Evolutionary conservation across 2,797 vertebrate genomes (phyloP).

Genomic region (Melopsittacus undulatus): DNA sequence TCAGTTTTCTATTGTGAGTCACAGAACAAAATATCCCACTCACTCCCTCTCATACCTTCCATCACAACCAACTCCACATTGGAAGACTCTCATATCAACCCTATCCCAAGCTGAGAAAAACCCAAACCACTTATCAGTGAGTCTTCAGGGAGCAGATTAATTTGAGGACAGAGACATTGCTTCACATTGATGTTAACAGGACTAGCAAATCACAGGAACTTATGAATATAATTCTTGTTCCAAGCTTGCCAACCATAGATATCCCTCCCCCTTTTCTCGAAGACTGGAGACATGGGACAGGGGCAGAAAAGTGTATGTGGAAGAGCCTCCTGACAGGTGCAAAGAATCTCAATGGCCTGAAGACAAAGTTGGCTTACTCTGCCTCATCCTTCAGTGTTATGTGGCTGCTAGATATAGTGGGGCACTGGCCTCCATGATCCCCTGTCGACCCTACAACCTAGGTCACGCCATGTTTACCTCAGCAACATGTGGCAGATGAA

Average conservation of each 20-base stretch:
- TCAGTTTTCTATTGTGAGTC: background rate
- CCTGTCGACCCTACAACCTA: background rate
- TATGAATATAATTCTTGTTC: background rate
- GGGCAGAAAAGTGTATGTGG: background rate
- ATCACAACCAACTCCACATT: background rate
- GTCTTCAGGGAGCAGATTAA: background rate
- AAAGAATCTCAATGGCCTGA: background rate
- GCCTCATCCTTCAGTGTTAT: background rate
- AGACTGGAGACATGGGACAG: background rate
- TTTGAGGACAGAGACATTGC: background rate
- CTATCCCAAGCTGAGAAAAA: background rate
- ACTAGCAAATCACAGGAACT: background rate
- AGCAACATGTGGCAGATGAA: background rate
- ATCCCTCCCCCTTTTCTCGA: background rate
- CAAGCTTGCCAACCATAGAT: background rate
- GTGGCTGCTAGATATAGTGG: background rate
- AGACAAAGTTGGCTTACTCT: background rate
- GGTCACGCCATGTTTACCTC: background rate
- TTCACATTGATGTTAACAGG: background rate
- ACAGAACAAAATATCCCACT: background rate
- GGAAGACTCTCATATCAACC: background rate
- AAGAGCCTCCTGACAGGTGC: background rate
- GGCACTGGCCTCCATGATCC: background rate
- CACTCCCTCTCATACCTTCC: background rate
- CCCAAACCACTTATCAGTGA: background rate